Percentiles rank a stretch among this genome's conserved stretches.
These are phyloP conservation scores for Rhynchopsitta pachyrhyncha DNA, from an alignment of 2,113 vertebrate species.

Conservation along the genomic window DNA sequence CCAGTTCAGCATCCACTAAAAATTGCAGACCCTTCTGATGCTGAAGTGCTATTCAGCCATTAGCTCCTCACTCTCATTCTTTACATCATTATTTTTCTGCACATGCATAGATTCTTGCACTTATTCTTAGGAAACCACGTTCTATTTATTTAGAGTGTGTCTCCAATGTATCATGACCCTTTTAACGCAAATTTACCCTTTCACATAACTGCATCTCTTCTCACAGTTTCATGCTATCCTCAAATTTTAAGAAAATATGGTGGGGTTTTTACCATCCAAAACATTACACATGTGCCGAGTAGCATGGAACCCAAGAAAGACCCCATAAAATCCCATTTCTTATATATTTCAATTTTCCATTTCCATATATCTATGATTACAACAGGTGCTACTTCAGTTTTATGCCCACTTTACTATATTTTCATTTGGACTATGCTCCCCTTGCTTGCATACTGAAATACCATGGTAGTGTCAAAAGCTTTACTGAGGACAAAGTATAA, in stretches of 20 bases:
- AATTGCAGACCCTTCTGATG: neutral
- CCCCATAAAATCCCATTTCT: neutral
- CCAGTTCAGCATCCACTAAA: neutral
- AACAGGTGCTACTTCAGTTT: neutral
- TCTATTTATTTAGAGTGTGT: neutral
- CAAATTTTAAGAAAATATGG: neutral
- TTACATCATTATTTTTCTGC: neutral
- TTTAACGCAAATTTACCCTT: neutral
- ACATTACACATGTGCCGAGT: neutral
- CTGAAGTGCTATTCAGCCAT: neutral
- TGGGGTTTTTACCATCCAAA: neutral
- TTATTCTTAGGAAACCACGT: neutral
- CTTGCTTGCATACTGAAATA: neutral
- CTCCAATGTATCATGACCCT: neutral
- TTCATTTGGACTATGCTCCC: neutral
- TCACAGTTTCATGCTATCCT: neutral
- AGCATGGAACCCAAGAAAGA: neutral
- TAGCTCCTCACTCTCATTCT: neutral
- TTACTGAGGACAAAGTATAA: neutral
- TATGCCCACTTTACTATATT: neutral
- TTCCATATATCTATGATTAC: neutral
- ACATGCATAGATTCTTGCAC: neutral
- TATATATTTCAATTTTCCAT: neutral
- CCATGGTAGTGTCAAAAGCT: neutral
- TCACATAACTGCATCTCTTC: neutral